Conservation (phyloP, 2,888 invertebrate species). For the Dioctria linearis region DNA sequence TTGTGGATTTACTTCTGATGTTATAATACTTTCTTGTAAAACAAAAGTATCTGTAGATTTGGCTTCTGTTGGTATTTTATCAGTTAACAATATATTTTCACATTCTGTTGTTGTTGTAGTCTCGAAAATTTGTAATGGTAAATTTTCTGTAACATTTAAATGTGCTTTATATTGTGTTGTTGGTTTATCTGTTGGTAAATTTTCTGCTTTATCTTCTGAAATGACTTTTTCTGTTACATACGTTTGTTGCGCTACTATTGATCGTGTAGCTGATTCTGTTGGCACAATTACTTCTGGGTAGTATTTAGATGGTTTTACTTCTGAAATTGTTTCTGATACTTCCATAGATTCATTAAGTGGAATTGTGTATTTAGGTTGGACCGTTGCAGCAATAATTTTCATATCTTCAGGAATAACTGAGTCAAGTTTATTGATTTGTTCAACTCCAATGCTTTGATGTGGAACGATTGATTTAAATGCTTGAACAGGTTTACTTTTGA, state of each 20-base stretch:
- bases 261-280: constrained; percentile 81
- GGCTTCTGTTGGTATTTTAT: constrained; percentile 66
- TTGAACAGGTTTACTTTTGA: constrained; percentile 71
- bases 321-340: constrained; percentile 79
- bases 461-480: constrained; percentile 76
- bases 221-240: constrained; percentile 77
- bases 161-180: constrained; percentile 76
- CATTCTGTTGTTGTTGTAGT: constrained; percentile 76
- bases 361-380: constrained; percentile 76
- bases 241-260: constrained; percentile 78
- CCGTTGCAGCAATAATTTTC: constrained; percentile 71
- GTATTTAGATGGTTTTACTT: constrained; percentile 83
- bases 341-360: constrained; percentile 77
- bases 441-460: constrained; percentile 77
- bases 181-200: constrained; percentile 74
- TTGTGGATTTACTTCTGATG: constrained; percentile 77
- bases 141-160: constrained; percentile 75
- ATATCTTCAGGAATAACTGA: constrained; percentile 75
- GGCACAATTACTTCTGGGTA: constrained; percentile 85
- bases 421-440: constrained; percentile 77
- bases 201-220: constrained; percentile 80
- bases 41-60: constrained; percentile 70
- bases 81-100: constrained; percentile 74
- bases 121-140: constrained; percentile 75
- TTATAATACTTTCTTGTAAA: constrained; percentile 75